Conservation (phyloP, 2,113 vertebrate species). For the Ammodytes dubius region DNA sequence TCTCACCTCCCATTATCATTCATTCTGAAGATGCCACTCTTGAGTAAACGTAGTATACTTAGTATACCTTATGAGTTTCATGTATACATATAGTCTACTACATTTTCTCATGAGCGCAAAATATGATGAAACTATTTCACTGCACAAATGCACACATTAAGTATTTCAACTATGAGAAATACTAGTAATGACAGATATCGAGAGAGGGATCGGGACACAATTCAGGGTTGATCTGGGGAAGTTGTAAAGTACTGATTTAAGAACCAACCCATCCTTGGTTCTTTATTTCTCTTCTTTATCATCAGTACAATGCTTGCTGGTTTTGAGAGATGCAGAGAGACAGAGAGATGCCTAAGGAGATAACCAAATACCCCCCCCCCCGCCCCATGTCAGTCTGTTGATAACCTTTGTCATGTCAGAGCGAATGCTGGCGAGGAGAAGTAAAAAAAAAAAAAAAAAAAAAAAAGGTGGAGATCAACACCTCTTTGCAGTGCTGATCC, state of each 20-base stretch:
- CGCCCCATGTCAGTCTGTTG: slow-evolving; percentile 9
- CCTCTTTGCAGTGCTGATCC: slow-evolving; percentile 9
- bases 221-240: background rate
- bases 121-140: slow-evolving; percentile 2
- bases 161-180: background rate
- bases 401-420: slow-evolving; percentile 45
- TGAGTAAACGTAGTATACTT: slow-evolving; percentile 89
- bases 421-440: slow-evolving; percentile 14
- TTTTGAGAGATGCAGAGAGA: background rate
- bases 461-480: background rate
- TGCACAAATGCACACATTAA: slow-evolving; percentile 1
- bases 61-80: slow-evolving; percentile 82
- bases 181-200: background rate
- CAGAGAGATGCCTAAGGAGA: slow-evolving; percentile 40
- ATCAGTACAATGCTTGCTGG: slow-evolving; percentile 21
- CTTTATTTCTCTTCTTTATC: background rate
- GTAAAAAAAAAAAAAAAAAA: background rate
- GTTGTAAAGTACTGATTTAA: too few species aligned
- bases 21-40: slow-evolving; percentile 54
- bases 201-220: background rate
- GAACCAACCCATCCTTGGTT: too few species aligned
- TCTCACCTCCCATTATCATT: slow-evolving; percentile 4
- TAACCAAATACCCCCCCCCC: slow-evolving; percentile 17
- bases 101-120: slow-evolving; percentile 82
- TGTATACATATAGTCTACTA: slow-evolving; percentile 89